Percentiles rank a stretch among this genome's conserved stretches.
Conservation (phyloP, 2,113 vertebrate species). For the Edolisoma coerulescens region DNA sequence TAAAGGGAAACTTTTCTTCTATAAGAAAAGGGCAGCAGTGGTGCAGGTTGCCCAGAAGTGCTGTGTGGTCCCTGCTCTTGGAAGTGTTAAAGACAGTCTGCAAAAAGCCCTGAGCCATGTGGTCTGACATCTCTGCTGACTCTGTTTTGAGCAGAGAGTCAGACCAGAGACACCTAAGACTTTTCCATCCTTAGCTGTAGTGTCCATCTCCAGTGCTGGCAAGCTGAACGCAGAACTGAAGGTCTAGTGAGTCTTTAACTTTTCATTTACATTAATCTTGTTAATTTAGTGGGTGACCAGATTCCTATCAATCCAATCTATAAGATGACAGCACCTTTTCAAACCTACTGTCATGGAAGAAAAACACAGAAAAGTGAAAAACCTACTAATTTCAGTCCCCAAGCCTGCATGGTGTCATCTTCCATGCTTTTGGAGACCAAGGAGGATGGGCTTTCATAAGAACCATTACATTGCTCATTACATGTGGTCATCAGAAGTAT, state of each 20-base stretch:
- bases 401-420: background rate
- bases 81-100: background rate
- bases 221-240: background rate
- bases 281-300: background rate
- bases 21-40: accelerated
- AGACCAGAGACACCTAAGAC: background rate
- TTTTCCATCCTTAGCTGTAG: background rate
- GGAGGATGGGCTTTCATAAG: background rate
- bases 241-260: background rate
- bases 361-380: background rate
- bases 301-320: background rate
- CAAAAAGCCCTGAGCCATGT: background rate
- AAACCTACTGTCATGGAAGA: background rate
- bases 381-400: background rate
- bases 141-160: background rate
- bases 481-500: background rate
- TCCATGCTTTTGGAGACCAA: background rate
- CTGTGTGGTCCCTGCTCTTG: background rate
- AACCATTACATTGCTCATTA: background rate
- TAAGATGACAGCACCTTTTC: background rate
- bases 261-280: background rate
- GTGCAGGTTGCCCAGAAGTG: background rate
- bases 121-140: background rate
- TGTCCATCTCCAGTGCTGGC: background rate
- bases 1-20: background rate